A percentile compares a stretch with the other conserved stretches of the same genome.
These are phyloP conservation scores for Cryptocheilus praepositus DNA, from an alignment of 2,888 invertebrate species.

Conservation along the genomic window DNA sequence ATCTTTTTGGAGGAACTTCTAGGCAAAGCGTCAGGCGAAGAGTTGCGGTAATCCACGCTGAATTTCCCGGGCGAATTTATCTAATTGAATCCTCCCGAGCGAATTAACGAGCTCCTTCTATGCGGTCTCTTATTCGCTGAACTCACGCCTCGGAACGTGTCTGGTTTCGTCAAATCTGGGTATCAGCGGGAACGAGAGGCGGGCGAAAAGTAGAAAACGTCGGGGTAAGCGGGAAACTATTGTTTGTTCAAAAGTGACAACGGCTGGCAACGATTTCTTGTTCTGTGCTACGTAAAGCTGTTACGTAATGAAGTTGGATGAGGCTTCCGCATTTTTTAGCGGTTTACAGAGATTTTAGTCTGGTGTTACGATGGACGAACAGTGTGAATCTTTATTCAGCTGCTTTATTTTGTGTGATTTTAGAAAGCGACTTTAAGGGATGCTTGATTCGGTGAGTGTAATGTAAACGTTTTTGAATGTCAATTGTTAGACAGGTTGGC, in stretches of 20 bases:
- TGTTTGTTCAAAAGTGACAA: neutral
- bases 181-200: neutral
- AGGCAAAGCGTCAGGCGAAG: slow-evolving; percentile 12
- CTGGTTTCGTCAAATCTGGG: neutral
- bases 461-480: too few relatives aligned
- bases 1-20: neutral
- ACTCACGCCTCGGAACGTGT: neutral
- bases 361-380: too few relatives aligned
- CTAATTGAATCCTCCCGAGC: slow-evolving; percentile 59
- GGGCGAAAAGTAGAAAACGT: neutral
- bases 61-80: slow-evolving; percentile 54
- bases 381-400: too few relatives aligned
- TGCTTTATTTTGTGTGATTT: too few relatives aligned
- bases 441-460: too few relatives aligned
- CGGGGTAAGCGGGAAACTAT: neutral
- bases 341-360: too few relatives aligned
- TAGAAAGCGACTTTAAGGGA: too few relatives aligned
- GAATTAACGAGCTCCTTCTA: slow-evolving; percentile 52
- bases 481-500: too few relatives aligned
- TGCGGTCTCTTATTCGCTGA: slow-evolving; percentile 18
- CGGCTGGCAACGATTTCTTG: too few relatives aligned
- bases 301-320: too few relatives aligned
- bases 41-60: slow-evolving; percentile 44
- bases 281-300: too few relatives aligned
- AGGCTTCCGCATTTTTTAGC: too few relatives aligned